Evolutionary conservation across 2,888 invertebrate genomes (phyloP), one percentile per base, ranked within the genome.

Genomic region (Hydriomena furcata): DNA sequence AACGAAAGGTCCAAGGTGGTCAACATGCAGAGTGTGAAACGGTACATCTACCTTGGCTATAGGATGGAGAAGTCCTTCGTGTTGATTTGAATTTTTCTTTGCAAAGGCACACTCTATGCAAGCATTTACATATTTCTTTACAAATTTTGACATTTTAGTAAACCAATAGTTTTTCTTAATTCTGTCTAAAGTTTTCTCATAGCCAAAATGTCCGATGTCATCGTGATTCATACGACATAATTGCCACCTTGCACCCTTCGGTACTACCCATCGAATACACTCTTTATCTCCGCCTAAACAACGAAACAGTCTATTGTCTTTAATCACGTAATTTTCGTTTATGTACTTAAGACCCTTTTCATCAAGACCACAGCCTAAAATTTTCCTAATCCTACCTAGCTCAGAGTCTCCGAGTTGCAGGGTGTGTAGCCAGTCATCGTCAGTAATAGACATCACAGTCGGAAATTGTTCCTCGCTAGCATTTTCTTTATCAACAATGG

Each of bases 101-200:
- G 23, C 7, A 17, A 17, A 24, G 0, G 50, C 50, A 10, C 50
- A 52, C n/a, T 32, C 12, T 1, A 46, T 11, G 23, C 51, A 51
- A 1, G 51, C 10, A 1, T 8, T 20, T 2, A 50, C 50, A 17
- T 50, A 50, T 24, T 50, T 51, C 17, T 66, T 66, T 0, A 79
- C 71, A 30, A 74, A 80, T 0, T 59, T 43, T 36, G 61, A 61
- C 77, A 83, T 79, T 5, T 67, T 58, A 0, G 72, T 70, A 36
- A 84, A 83, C 78, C 79, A 84, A 56, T 80, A 85, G 0, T 20
- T 11, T 1, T 2, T 10, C 1, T 20, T 32, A 0, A 40, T 38
- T 23, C 21, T 21, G 7, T 44, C 50, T 8, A 40, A 17, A 1
- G 50, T 50, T 25, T 50, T 50, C 0, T 44, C 40, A 7, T 40